phyloP scores from a whole-genome alignment of 1,140 invertebrate species.

The Drosophila littoralis region DNA sequence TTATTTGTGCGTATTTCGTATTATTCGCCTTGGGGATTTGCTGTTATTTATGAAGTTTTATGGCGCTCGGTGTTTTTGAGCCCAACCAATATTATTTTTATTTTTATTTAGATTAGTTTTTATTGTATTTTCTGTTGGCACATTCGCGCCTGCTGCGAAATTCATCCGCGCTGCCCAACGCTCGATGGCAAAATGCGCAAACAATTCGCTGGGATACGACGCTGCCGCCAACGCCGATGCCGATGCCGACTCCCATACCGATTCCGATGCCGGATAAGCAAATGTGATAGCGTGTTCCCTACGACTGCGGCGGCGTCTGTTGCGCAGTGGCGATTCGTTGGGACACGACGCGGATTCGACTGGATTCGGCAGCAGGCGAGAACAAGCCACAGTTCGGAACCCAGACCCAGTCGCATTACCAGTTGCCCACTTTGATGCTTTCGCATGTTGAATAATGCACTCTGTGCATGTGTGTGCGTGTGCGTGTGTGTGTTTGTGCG shows the following conservation, averaged over 20 bases:
- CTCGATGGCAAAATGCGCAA: slow-evolving; percentile 78
- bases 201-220: slow-evolving; percentile 59
- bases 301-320: slow-evolving; percentile 15
- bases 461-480: slow-evolving; percentile 1
- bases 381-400: slow-evolving; percentile 4
- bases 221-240: not conserved
- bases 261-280: slow-evolving; percentile 16
- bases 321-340: slow-evolving; percentile 28
- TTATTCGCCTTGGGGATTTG: slow-evolving; percentile 14
- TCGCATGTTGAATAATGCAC: slow-evolving; percentile 30
- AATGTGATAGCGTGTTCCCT: slow-evolving; percentile 16
- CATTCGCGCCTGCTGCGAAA: slow-evolving; percentile 56
- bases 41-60: slow-evolving; percentile 24
- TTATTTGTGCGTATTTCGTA: slow-evolving; percentile 39
- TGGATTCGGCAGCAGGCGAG: slow-evolving; percentile 49
- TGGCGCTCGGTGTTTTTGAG: not conserved
- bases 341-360: slow-evolving; percentile 36
- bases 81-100: slow-evolving; percentile 4
- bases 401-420: not conserved
- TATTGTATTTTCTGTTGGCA: slow-evolving; percentile 14
- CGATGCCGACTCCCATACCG: not conserved
- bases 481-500: slow-evolving; percentile 13
- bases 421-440: slow-evolving; percentile 6
- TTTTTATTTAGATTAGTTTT: slow-evolving; percentile 14
- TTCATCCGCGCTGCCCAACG: slow-evolving; percentile 78